Evolutionary conservation across 2,797 vertebrate species (phyloP), one percentile per base, ranked within the genome.

Genomic region (Mormyrops attenuatus): DNA sequence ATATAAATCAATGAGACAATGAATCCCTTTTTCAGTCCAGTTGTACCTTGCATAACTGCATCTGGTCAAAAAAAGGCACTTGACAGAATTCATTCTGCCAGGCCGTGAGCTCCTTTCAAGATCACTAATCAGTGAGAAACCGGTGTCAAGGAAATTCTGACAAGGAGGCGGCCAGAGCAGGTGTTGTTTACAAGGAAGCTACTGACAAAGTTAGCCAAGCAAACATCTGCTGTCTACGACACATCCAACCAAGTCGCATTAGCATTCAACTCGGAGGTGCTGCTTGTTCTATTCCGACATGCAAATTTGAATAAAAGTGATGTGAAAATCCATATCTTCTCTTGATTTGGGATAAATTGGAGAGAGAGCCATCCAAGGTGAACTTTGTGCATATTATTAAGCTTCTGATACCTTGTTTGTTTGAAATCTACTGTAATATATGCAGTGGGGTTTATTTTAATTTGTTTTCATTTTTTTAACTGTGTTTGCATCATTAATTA

Each of bases 111-210:
- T 66, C 60, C 17, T 66, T 84, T 60, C 57, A 49, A 89, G 55
- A 47, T 89, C 44, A 17, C 50, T 82, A 41, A 41, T 13, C 41
- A 87, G 57, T 41, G 53, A 89, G 82, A 13, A 87, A 22, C 85
- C 82, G 57, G 88, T 85, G 89, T 82, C 87, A 87, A 44, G 44
- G 88, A 89, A 87, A 90, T 44, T 90, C 57, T 69, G 87, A 38
- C 53, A 55, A 85, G 88, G 85, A 50, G 44, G 73, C 87, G 82
- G 88, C 26, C 53, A 73, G 90, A 91, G 90, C 93, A 92, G 93
- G 91, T 93, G 92, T 90, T 91, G 90, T 92, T 93, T 93, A 93
- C 91, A 90, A 88, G 88, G 77, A 86, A 50, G 63, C 63, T 34
- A 88, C 92, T 87, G 90, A 90, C 90, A 89, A 91, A 44, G 84